Percentiles rank a stretch among this genome's conserved stretches.
These are phyloP conservation scores for Xenentodon cancila DNA, from an alignment of 2,797 vertebrate species.

Conservation along the genomic window DNA sequence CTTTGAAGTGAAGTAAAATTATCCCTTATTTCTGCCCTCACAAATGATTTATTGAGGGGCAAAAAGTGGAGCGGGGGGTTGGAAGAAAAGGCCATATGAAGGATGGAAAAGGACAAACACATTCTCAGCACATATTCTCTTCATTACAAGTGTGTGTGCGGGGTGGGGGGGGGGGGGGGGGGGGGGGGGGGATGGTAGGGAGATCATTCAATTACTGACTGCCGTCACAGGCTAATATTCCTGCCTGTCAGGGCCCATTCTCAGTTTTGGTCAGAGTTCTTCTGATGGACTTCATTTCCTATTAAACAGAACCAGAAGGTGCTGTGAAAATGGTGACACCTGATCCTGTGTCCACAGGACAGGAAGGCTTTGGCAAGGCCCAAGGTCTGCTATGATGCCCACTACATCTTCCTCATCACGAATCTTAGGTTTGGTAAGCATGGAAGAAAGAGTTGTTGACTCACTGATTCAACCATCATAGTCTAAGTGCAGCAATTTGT, in stretches of 20 bases:
- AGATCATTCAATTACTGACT: slow-evolving; percentile 88
- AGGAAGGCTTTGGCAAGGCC: slow-evolving; percentile 68
- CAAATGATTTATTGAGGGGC: slow-evolving; percentile 81
- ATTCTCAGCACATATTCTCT: slow-evolving; percentile 89
- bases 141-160: slow-evolving; percentile 76
- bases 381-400: slow-evolving; percentile 63
- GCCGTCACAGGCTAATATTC: slow-evolving; percentile 87
- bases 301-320: slow-evolving; percentile 88
- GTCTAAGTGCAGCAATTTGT: slow-evolving; percentile 17
- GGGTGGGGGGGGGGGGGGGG: too few relatives aligned
- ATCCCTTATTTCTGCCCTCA: slow-evolving; percentile 73
- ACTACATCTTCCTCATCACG: slow-evolving; percentile 63
- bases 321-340: slow-evolving; percentile 85
- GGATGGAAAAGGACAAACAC: slow-evolving; percentile 82
- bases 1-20: slow-evolving; percentile 83
- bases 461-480: slow-evolving; percentile 27
- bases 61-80: slow-evolving; percentile 45
- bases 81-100: slow-evolving; percentile 64
- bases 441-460: slow-evolving; percentile 18
- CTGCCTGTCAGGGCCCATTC: slow-evolving; percentile 88
- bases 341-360: slow-evolving; percentile 83
- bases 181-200: slow-evolving; percentile 45
- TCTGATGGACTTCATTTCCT: slow-evolving; percentile 86
- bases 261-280: slow-evolving; percentile 83
- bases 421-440: slow-evolving; percentile 31